Evolutionary conservation across 53 echinoderm and acorn worm species (phyloP).

Genomic region (Echinometra lucunter): DNA sequence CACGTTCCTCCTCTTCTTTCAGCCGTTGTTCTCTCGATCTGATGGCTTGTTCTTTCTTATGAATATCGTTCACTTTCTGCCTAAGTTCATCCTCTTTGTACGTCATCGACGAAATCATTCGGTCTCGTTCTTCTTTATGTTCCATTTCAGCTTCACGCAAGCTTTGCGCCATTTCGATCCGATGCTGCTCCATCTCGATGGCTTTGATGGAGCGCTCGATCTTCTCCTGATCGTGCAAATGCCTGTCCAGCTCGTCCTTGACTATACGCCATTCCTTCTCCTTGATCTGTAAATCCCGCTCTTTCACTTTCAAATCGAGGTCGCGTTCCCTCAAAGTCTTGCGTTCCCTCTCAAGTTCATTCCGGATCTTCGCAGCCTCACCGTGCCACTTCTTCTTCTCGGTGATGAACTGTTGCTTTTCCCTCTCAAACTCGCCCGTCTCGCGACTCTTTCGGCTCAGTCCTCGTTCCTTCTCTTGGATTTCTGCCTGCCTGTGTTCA

Average conservation of each 20-base stretch:
- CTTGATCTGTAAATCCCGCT: slow-evolving; percentile 54
- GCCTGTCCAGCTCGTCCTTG: slow-evolving; percentile 34
- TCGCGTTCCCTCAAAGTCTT: slow-evolving; percentile 42
- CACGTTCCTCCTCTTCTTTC: slow-evolving; percentile 27
- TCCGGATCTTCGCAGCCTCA: slow-evolving; percentile 49
- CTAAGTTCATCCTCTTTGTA: slow-evolving; percentile 6
- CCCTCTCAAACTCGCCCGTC: slow-evolving; percentile 41
- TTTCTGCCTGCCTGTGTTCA: slow-evolving; percentile 29
- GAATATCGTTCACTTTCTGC: neutral
- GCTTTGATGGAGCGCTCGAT: slow-evolving; percentile 56
- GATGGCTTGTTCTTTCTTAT: slow-evolving; percentile 14
- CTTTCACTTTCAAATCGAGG: slow-evolving; percentile 14
- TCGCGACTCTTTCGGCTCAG: slow-evolving; percentile 34
- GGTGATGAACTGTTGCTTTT: slow-evolving; percentile 1
- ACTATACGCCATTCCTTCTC: slow-evolving; percentile 57
- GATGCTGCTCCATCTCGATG: slow-evolving; percentile 56
- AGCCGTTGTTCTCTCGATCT: neutral
- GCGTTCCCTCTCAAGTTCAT: slow-evolving; percentile 57
- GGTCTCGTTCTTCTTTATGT: slow-evolving; percentile 16
- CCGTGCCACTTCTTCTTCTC: slow-evolving; percentile 57
- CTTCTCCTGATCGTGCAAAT: slow-evolving; percentile 58
- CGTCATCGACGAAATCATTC: slow-evolving; percentile 32
- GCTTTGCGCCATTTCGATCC: slow-evolving; percentile 45
- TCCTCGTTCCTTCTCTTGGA: slow-evolving; percentile 36
- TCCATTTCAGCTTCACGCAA: slow-evolving; percentile 3